Evolutionary conservation across 2,797 vertebrate species (phyloP).

Genomic region (Cheirogaleus major): DNA sequence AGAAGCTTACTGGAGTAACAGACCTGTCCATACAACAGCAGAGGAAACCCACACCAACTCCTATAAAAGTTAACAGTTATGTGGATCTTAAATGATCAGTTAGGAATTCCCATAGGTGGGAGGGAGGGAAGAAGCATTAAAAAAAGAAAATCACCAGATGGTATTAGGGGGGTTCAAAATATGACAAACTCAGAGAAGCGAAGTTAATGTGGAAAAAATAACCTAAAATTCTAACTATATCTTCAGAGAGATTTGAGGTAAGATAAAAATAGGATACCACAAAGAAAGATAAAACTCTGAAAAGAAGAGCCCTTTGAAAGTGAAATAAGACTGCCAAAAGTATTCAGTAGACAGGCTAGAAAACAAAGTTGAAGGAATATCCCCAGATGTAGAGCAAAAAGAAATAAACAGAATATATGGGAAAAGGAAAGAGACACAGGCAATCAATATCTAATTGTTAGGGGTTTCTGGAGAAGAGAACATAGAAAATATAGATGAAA

Average conservation of each 20-base stretch:
- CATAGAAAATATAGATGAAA: neutral
- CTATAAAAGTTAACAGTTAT: neutral
- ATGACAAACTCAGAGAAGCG: neutral
- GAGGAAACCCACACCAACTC: neutral
- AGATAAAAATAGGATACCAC: neutral
- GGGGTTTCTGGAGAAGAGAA: neutral
- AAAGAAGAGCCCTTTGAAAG: neutral
- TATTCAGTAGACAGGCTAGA: neutral
- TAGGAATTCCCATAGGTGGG: neutral
- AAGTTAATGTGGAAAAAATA: neutral
- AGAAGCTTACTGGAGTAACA: neutral
- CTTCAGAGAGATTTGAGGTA: conserved; percentile 3
- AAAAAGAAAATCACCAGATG: neutral
- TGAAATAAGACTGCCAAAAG: neutral
- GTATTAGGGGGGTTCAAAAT: neutral
- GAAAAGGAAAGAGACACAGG: neutral
- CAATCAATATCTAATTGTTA: neutral
- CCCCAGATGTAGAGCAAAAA: neutral
- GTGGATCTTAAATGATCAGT: neutral
- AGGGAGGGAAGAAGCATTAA: neutral
- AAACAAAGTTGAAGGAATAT: neutral
- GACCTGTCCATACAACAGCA: neutral
- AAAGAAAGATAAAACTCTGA: neutral
- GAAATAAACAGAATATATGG: neutral
- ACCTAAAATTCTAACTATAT: neutral